Evolutionary conservation across 2,888 invertebrate genomes (phyloP).

Genomic region (Orthonevra nobilis): DNA sequence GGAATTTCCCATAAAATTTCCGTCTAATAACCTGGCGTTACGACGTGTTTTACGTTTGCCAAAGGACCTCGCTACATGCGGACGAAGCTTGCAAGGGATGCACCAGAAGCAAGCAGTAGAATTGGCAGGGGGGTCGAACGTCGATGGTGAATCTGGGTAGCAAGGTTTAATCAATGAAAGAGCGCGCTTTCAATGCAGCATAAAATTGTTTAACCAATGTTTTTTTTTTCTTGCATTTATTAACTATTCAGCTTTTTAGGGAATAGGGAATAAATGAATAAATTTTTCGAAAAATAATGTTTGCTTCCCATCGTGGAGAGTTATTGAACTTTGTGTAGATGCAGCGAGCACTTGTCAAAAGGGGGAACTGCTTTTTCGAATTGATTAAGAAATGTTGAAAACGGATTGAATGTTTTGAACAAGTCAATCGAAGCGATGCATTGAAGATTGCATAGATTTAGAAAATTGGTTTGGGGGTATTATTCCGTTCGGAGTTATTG

Average conservation of each 20-base stretch:
- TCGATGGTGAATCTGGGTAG: too few relatives aligned
- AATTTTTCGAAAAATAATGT: too few relatives aligned
- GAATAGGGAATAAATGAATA: slow-evolving; percentile 16
- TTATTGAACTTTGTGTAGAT: slow-evolving; percentile 31
- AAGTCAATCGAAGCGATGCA: too few relatives aligned
- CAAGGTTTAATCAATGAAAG: slow-evolving; percentile 58
- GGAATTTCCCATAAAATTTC: slow-evolving; percentile 56
- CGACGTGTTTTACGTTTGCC: slow-evolving; percentile 58
- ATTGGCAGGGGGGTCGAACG: not conserved
- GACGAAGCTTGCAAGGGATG: slow-evolving; percentile 21
- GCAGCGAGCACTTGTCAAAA: not conserved
- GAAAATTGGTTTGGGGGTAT: too few relatives aligned
- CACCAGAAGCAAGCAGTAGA: too few relatives aligned
- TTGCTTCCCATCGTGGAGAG: too few relatives aligned
- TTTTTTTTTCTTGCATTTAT: slow-evolving; percentile 19
- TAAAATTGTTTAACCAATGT: not conserved
- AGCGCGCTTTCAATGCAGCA: slow-evolving; percentile 29
- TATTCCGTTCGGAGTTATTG: too few relatives aligned
- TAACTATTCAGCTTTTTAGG: slow-evolving; percentile 29
- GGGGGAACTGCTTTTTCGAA: too few relatives aligned
- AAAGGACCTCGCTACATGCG: slow-evolving; percentile 46
- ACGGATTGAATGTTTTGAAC: too few relatives aligned
- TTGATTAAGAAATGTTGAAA: too few relatives aligned
- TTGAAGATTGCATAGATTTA: too few relatives aligned
- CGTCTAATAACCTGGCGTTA: slow-evolving; percentile 60